Conservation (phyloP, 2,888 invertebrate genomes). For the Junonia oenone region DNA sequence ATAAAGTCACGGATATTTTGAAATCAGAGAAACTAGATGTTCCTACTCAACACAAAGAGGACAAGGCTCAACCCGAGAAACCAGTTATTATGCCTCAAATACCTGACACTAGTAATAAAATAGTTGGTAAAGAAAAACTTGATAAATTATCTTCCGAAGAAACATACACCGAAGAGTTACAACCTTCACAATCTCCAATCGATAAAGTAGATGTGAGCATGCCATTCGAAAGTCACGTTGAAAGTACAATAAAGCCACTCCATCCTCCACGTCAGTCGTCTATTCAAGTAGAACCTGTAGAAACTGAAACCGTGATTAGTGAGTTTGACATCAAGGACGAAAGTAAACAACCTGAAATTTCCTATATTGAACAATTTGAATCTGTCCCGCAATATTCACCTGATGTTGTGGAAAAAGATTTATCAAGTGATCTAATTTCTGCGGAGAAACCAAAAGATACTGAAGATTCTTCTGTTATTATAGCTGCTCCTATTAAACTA, state of each 20-base stretch:
- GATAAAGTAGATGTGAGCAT: neutral
- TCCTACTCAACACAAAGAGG: neutral
- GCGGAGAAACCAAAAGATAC: neutral
- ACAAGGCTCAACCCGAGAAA: neutral
- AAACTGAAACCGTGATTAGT: constrained; percentile 43
- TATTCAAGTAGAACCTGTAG: constrained; percentile 40
- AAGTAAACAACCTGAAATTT: constrained; percentile 40
- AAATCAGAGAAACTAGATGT: neutral
- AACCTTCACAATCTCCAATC: neutral
- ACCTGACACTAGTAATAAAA: neutral
- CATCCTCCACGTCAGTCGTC: neutral
- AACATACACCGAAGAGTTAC: neutral
- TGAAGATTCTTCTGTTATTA: neutral
- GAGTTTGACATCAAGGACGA: constrained; percentile 41
- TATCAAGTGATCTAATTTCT: constrained; percentile 26
- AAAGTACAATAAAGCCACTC: neutral
- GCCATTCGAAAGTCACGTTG: neutral
- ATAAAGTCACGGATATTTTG: neutral
- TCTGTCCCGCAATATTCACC: constrained; percentile 36
- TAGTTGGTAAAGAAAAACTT: neutral
- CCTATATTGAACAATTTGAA: constrained; percentile 49
- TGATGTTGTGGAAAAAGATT: constrained; percentile 5
- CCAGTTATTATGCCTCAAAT: neutral
- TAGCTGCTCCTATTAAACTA: constrained; percentile 27
- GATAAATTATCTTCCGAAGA: neutral